A percentile compares a stretch with the other conserved stretches of the same genome.
Evolutionary conservation across 2,888 invertebrate species (phyloP).

Genomic region (Cephalotes varians): DNA sequence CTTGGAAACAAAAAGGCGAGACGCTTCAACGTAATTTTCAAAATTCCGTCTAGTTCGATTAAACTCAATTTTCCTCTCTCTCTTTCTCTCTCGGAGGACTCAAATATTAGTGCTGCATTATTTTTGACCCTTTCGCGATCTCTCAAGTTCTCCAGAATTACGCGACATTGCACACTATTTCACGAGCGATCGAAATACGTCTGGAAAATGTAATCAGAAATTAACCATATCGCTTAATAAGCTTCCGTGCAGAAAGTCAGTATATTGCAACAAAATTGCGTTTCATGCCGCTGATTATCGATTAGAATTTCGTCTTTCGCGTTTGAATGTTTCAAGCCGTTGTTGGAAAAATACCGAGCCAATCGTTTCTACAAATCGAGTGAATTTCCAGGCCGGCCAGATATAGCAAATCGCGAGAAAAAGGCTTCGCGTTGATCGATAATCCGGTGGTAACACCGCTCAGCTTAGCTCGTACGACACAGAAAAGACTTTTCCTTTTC

Average conservation of each 20-base stretch:
- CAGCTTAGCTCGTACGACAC: conserved; percentile 38
- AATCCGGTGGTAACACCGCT: conserved; percentile 36
- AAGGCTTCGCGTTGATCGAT: conserved; percentile 64
- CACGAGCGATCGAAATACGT: conserved; percentile 11
- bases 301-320: conserved; percentile 60
- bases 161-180: conserved; percentile 27
- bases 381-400: conserved; percentile 62
- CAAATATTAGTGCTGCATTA: conserved; percentile 46
- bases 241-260: conserved; percentile 49
- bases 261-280: conserved; percentile 26
- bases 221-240: conserved; percentile 23
- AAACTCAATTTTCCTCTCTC: neutral
- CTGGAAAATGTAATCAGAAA: conserved; percentile 7
- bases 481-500: conserved; percentile 37
- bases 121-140: conserved; percentile 17
- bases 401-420: conserved; percentile 63
- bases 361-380: conserved; percentile 57
- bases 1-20: neutral
- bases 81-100: neutral
- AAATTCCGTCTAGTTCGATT: neutral
- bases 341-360: conserved; percentile 11
- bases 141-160: conserved; percentile 19
- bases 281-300: conserved; percentile 61
- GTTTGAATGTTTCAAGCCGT: conserved; percentile 45
- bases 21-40: conserved; percentile 16